Percentiles rank a stretch among this genome's conserved stretches.
Conservation (phyloP, 2,113 vertebrate species). For the Macrotis lagotis region DNA sequence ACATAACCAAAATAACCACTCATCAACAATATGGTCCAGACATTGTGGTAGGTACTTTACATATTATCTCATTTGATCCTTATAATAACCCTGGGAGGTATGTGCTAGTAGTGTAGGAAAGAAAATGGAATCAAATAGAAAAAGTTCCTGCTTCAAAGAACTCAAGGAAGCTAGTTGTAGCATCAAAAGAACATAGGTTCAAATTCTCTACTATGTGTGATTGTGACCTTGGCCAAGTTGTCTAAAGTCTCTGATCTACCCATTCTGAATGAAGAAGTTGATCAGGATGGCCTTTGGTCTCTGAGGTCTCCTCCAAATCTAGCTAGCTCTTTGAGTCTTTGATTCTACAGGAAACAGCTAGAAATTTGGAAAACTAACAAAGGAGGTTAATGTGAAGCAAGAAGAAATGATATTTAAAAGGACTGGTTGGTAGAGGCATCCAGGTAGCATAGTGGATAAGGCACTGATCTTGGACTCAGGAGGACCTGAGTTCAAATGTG, state of each 20-base stretch:
- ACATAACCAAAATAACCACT: no score
- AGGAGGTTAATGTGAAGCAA: background rate
- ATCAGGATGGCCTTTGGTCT: background rate
- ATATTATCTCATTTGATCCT: background rate
- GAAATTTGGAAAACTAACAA: background rate
- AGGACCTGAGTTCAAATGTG: background rate
- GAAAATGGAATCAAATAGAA: background rate
- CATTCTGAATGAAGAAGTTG: background rate
- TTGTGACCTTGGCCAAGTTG: background rate
- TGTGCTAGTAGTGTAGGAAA: background rate
- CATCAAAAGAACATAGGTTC: background rate
- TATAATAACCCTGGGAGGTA: background rate
- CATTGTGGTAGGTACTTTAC: background rate
- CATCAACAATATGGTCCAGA: background rate
- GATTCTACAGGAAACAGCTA: background rate
- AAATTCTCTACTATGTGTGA: background rate
- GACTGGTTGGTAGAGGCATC: background rate
- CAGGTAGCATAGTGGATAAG: background rate
- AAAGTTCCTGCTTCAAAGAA: background rate
- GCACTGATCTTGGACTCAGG: background rate
- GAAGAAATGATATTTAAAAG: background rate
- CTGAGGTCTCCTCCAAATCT: background rate
- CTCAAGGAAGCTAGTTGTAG: background rate
- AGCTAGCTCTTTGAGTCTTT: background rate
- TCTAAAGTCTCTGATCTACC: background rate